Percentiles rank a stretch among this genome's conserved stretches.
phyloP scores from a whole-genome alignment of 2,797 vertebrate genomes.

The Danio jaintianensis region DNA sequence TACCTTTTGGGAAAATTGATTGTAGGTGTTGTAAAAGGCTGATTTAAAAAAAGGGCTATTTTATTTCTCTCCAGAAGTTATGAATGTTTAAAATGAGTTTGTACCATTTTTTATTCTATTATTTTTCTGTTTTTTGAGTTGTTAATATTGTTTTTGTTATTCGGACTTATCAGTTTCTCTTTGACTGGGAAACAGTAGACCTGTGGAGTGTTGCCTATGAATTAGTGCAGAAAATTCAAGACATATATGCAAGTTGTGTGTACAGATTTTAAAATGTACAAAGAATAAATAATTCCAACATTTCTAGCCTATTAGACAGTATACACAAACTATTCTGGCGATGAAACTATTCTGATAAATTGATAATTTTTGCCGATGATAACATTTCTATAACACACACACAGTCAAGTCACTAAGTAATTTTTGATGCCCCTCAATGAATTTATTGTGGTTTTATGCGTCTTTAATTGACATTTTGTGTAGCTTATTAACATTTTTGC shows the following conservation, averaged over 20 bases:
- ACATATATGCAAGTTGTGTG: background rate
- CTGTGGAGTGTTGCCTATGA: background rate
- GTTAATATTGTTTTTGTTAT: background rate
- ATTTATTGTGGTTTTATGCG: background rate
- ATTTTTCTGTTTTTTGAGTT: background rate
- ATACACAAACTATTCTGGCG: background rate
- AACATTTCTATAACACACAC: too few relatives aligned
- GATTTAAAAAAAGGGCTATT: background rate
- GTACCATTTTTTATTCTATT: background rate
- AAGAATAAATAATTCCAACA: too few relatives aligned
- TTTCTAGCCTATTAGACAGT: too few relatives aligned
- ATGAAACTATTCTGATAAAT: too few relatives aligned
- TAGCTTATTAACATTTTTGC: too few relatives aligned
- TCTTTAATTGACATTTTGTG: background rate
- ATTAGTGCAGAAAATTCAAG: background rate
- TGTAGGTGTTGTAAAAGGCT: too few relatives aligned
- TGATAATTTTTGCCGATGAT: too few relatives aligned
- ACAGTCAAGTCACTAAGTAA: too few relatives aligned
- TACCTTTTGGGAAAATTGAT: background rate
- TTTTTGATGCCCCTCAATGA: background rate
- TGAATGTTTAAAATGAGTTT: background rate
- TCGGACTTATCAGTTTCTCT: background rate
- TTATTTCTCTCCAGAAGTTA: slow-evolving; percentile 2
- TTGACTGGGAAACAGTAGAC: background rate
- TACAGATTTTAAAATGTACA: too few relatives aligned